Evolutionary conservation across 1,140 invertebrate species (phyloP).

Genomic region (Drosophila nikananu): DNA sequence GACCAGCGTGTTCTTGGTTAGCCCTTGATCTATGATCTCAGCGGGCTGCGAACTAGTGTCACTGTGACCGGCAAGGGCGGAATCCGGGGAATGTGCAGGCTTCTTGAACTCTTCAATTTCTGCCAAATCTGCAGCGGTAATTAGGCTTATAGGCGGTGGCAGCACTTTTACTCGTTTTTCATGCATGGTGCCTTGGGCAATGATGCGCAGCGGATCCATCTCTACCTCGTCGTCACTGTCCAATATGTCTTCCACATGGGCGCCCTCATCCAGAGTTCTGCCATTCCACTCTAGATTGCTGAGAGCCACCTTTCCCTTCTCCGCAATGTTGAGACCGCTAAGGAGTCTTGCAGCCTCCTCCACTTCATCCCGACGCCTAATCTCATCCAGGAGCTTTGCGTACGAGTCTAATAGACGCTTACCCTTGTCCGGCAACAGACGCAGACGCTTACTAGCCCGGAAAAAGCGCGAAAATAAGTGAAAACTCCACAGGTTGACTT

Average conservation of each 20-base stretch:
- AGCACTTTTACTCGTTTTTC: slow-evolving; percentile 87
- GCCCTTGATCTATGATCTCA: slow-evolving; percentile 56
- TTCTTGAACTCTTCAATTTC: slow-evolving; percentile 86
- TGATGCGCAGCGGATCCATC: slow-evolving; percentile 88
- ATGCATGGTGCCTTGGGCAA: slow-evolving; percentile 88
- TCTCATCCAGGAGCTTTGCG: slow-evolving; percentile 87
- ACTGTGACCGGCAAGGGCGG: slow-evolving; percentile 42
- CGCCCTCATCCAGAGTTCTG: slow-evolving; percentile 64
- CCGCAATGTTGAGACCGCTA: slow-evolving; percentile 87
- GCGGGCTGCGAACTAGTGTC: slow-evolving; percentile 39
- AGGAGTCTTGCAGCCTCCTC: slow-evolving; percentile 87
- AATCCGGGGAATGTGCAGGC: slow-evolving; percentile 56
- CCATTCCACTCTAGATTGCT: slow-evolving; percentile 90
- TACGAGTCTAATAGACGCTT: slow-evolving; percentile 87
- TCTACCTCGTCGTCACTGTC: slow-evolving; percentile 89
- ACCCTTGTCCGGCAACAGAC: slow-evolving; percentile 89
- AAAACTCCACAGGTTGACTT: slow-evolving; percentile 1
- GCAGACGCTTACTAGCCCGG: slow-evolving; percentile 68
- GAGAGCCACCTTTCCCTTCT: slow-evolving; percentile 86
- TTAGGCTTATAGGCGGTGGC: slow-evolving; percentile 86
- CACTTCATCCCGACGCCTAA: slow-evolving; percentile 87
- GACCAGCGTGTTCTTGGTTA: slow-evolving; percentile 18
- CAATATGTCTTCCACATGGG: slow-evolving; percentile 82
- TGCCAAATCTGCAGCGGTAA: slow-evolving; percentile 88
- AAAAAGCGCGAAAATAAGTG: slow-evolving; percentile 7